phyloP scores from a whole-genome alignment of 2,113 vertebrate species.

The Misgurnus anguillicaudatus region DNA sequence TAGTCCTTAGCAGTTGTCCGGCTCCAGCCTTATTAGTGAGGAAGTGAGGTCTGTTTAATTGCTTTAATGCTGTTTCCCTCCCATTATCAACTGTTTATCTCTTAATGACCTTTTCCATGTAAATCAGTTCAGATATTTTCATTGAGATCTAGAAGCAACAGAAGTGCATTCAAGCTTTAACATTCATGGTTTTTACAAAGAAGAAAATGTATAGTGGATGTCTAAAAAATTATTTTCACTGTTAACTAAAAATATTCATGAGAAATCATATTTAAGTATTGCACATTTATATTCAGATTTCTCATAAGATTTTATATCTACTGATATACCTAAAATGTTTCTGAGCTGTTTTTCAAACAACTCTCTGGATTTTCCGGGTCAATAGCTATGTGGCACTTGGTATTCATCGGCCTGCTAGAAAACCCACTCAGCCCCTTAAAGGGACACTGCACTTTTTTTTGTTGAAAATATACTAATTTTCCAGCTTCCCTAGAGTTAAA shows the following conservation, averaged over 20 bases:
- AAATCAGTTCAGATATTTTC: slow-evolving; percentile 67
- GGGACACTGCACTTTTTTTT: too few species aligned
- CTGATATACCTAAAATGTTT: too few species aligned
- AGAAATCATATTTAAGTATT: background rate
- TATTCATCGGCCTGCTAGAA: too few species aligned
- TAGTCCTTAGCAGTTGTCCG: slow-evolving; percentile 52
- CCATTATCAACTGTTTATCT: slow-evolving; percentile 67
- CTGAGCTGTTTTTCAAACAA: too few species aligned
- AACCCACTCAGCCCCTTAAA: too few species aligned
- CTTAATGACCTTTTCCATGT: slow-evolving; percentile 72
- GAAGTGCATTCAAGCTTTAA: slow-evolving; percentile 42
- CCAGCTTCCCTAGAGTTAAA: too few species aligned
- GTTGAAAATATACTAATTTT: too few species aligned
- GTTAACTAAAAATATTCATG: background rate
- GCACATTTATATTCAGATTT: too few species aligned
- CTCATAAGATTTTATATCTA: too few species aligned
- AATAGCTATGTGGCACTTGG: too few species aligned
- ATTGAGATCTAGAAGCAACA: slow-evolving; percentile 59
- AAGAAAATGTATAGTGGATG: background rate
- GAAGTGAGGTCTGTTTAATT: slow-evolving; percentile 59
- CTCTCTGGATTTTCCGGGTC: too few species aligned
- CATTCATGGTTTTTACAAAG: slow-evolving; percentile 22
- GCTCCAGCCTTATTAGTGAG: slow-evolving; percentile 56
- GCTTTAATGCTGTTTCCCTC: slow-evolving; percentile 65
- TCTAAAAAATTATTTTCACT: background rate